phyloP scores from a whole-genome alignment of 2,888 invertebrate genomes.

The Acanthosepion pharaonis region DNA sequence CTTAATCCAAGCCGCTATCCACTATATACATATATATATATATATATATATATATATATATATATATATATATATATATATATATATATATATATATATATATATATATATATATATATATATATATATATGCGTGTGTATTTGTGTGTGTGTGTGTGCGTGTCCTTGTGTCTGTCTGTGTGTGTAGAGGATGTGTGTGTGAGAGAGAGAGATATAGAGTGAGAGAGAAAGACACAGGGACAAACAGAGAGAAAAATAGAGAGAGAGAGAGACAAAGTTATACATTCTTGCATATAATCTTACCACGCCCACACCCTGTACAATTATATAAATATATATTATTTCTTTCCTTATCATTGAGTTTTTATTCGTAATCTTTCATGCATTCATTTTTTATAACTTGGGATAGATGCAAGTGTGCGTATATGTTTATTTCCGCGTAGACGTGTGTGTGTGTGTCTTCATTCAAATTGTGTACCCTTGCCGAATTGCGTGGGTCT shows the following conservation, averaged over 20 bases:
- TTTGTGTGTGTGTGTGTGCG: neutral
- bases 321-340: neutral
- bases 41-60: too few relatives aligned
- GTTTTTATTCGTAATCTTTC: neutral
- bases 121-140: neutral
- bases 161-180: neutral
- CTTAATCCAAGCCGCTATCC: too few relatives aligned
- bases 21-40: too few relatives aligned
- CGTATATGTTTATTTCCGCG: neutral
- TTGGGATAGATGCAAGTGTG: neutral
- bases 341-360: neutral
- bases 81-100: neutral
- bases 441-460: neutral
- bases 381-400: neutral
- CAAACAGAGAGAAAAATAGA: too few relatives aligned
- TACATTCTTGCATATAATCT: too few relatives aligned
- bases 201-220: too few relatives aligned
- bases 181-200: neutral
- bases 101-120: neutral
- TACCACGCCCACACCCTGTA: neutral
- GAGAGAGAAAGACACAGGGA: too few relatives aligned
- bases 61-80: too few relatives aligned
- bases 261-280: too few relatives aligned
- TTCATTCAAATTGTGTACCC: neutral
- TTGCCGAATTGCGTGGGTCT: too few relatives aligned